Conservation (phyloP, 1,140 invertebrate species). For the Potamilus streckersoni region DNA sequence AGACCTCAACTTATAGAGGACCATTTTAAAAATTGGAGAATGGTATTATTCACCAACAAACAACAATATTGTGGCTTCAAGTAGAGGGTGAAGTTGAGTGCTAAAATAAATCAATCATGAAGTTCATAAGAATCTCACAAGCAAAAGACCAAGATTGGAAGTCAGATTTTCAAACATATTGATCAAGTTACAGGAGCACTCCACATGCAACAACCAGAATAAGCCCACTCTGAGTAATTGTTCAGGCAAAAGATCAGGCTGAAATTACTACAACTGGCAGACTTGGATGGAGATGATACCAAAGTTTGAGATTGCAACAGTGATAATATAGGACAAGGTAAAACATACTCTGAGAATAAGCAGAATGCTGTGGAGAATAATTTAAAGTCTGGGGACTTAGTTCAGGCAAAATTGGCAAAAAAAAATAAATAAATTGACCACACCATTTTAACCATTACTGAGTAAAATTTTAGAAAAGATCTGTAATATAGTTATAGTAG, state of each 20-base stretch:
- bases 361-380: neutral
- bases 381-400: neutral
- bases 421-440: neutral
- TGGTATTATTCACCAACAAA: slow-evolving; percentile 26
- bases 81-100: slow-evolving; percentile 47
- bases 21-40: slow-evolving; percentile 27
- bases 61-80: slow-evolving; percentile 35
- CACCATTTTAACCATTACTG: slow-evolving; percentile 1
- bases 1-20: slow-evolving; percentile 2
- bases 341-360: neutral
- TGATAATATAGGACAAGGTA: neutral
- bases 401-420: neutral
- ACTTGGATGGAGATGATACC: neutral
- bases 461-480: neutral
- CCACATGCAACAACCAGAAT: slow-evolving; percentile 37
- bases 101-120: slow-evolving; percentile 41
- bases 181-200: slow-evolving; percentile 34
- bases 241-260: neutral
- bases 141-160: slow-evolving; percentile 31
- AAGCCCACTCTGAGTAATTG: slow-evolving; percentile 13
- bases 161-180: slow-evolving; percentile 31
- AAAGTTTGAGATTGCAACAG: neutral
- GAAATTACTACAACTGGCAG: slow-evolving; percentile 16
- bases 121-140: slow-evolving; percentile 38
- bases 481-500: neutral